Percentiles rank a stretch among this genome's conserved stretches.
Evolutionary conservation across 2,888 invertebrate genomes (phyloP).

Genomic region (Trachelus iudaicus): DNA sequence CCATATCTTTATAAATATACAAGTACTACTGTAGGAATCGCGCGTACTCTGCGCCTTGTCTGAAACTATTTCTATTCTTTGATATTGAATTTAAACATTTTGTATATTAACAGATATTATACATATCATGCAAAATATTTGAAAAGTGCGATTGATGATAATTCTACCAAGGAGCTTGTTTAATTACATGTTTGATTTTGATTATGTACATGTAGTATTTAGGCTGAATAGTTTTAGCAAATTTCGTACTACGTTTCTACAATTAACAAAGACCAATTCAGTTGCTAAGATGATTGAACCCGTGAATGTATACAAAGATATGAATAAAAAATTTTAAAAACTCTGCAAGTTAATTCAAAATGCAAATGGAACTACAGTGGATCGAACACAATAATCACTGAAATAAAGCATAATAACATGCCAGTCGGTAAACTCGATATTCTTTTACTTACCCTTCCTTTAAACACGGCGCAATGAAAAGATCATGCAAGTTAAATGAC

Average conservation of each 20-base stretch:
- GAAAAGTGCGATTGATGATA: neutral
- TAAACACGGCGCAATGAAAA: neutral
- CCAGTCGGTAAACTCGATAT: neutral
- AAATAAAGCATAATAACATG: neutral
- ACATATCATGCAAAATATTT: neutral
- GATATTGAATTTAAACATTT: neutral
- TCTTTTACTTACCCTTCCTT: constrained; percentile 5
- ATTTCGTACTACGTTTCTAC: neutral
- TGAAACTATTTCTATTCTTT: neutral
- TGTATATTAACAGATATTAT: neutral
- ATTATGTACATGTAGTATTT: neutral
- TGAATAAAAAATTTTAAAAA: neutral
- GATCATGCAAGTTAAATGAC: constrained; percentile 5
- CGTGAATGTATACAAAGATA: neutral
- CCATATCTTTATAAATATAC: neutral
- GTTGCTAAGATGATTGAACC: neutral
- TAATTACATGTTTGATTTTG: neutral
- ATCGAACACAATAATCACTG: constrained; percentile 20
- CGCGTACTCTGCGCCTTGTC: neutral
- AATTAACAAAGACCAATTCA: neutral
- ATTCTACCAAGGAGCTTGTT: neutral
- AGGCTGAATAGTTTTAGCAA: neutral
- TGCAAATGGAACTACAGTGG: neutral
- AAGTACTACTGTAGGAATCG: neutral
- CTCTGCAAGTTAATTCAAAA: too few species aligned